Percentiles rank a stretch among this genome's conserved stretches.
Evolutionary conservation across 30 jellyfish, hydroid and myxozoan genomes (phyloP).

Genomic region (Rhopilema esculentum): DNA sequence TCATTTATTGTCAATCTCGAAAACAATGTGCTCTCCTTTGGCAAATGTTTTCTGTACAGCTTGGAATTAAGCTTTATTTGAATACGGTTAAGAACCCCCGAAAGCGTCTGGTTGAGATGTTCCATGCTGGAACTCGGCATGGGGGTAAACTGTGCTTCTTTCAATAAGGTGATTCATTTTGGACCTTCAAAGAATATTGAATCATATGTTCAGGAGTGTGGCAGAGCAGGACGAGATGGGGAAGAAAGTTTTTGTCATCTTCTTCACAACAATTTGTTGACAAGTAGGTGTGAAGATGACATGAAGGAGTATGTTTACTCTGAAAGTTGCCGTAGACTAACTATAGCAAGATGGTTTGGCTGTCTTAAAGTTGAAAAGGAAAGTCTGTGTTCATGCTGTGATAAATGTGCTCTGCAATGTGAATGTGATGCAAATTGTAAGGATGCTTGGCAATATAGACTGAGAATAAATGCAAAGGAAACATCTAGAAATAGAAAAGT

Average conservation of each 20-base stretch:
- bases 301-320: neutral
- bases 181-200: slow-evolving; percentile 30
- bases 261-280: slow-evolving; percentile 6
- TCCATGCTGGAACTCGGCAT: slow-evolving; percentile 61
- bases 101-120: slow-evolving; percentile 56
- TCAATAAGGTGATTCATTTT: slow-evolving; percentile 37
- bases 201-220: slow-evolving; percentile 16
- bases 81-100: slow-evolving; percentile 34
- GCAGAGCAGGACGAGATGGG: slow-evolving; percentile 20
- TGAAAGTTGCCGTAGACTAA: slow-evolving; percentile 25
- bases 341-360: slow-evolving; percentile 33
- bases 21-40: slow-evolving; percentile 62
- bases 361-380: slow-evolving; percentile 17
- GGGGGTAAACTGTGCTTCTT: slow-evolving; percentile 9
- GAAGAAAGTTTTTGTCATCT: slow-evolving; percentile 23
- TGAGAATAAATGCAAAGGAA: slow-evolving; percentile 28
- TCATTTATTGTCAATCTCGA: slow-evolving; percentile 32
- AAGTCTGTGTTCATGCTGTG: slow-evolving; percentile 34
- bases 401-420: slow-evolving; percentile 1
- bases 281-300: neutral
- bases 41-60: slow-evolving; percentile 51
- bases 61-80: slow-evolving; percentile 44
- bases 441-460: neutral
- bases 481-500: slow-evolving; percentile 11
- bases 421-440: slow-evolving; percentile 36